Base-by-base conservation (phyloP, 2,113 vertebrate genomes). In the Herpailurus yagouaroundi region DNA sequence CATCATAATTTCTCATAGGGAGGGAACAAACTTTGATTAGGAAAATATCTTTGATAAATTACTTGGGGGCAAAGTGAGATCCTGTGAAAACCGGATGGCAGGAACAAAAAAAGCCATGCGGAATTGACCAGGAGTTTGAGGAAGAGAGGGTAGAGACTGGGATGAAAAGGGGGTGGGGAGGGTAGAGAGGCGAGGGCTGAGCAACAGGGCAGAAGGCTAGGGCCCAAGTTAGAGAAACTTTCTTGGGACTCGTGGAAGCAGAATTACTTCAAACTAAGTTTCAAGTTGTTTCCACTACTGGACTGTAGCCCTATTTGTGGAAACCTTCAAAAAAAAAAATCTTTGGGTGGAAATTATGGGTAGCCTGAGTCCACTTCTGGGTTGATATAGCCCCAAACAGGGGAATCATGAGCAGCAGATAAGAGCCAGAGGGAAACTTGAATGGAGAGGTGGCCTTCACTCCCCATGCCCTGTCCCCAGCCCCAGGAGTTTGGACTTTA, bases 241-340 rank as follows among this genome's bases (percentile, higher is more conserved):
- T 2, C 16, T 64, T 25, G 60, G n/a, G 14, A 57, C 36, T 76
- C 45, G 4, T 33, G 29, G 55, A 84, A 94, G 68, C 5, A 74
- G 27, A 52, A 66, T 12, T 66, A 10, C 76, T 81, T 85, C 91
- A 69, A 91, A 94, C 74, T 68, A 64, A 91, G 89, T 48, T 71
- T 38, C 31, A 68, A 80, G 60, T 90, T 90, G 36, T 76, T 76
- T 69, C 29, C 50, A 52, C 14, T 64, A 7, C 21, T 45, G 33
- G 33, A 23, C 23, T 83, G 4, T 74, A 52, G 80, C n/a, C 7
- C 0, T 52, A 71, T 81, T 9, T 96, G 74, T 89, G 15, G 66
- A 97, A 91, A 79, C 21, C 50, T 85, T 92, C 21, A 91, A 55
- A 91, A 55, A 91, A 91, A 66, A 92, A 92, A 82, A 29, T 73